Conservation (phyloP, 2,888 invertebrate genomes). For the Morpho achilles region DNA sequence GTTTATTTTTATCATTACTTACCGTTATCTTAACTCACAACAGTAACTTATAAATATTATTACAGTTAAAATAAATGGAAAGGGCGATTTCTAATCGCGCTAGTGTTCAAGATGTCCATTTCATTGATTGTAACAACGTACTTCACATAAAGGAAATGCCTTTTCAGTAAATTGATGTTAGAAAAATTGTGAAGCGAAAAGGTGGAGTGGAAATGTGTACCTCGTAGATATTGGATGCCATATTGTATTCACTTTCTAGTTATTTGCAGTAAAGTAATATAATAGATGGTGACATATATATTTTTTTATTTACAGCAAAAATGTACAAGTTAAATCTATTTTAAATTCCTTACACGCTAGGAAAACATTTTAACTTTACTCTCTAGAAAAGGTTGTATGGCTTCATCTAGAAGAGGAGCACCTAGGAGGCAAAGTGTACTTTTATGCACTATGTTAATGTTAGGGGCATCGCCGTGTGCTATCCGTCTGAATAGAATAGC, state of each 20-base stretch:
- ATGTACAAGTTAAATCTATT: too few species aligned
- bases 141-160: conserved; percentile 32
- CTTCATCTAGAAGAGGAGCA: too few species aligned
- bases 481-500: too few species aligned
- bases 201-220: not conserved
- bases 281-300: not conserved
- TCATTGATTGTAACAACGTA: conserved; percentile 56
- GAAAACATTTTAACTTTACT: too few species aligned
- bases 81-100: conserved; percentile 38
- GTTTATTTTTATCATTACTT: too few species aligned
- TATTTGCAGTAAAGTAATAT: not conserved
- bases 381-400: too few species aligned
- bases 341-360: too few species aligned
- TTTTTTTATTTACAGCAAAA: too few species aligned
- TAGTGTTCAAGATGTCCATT: conserved; percentile 53
- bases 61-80: conserved; percentile 12
- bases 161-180: conserved; percentile 26
- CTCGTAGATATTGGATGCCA: not conserved
- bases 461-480: too few species aligned
- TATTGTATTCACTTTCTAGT: not conserved
- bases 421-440: too few species aligned
- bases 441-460: too few species aligned
- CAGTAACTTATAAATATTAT: not conserved
- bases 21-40: too few species aligned
- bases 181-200: conserved; percentile 8